These are phyloP conservation scores for Thymallus thymallus DNA, from an alignment of 2,113 vertebrate species.

Conservation along the genomic window DNA sequence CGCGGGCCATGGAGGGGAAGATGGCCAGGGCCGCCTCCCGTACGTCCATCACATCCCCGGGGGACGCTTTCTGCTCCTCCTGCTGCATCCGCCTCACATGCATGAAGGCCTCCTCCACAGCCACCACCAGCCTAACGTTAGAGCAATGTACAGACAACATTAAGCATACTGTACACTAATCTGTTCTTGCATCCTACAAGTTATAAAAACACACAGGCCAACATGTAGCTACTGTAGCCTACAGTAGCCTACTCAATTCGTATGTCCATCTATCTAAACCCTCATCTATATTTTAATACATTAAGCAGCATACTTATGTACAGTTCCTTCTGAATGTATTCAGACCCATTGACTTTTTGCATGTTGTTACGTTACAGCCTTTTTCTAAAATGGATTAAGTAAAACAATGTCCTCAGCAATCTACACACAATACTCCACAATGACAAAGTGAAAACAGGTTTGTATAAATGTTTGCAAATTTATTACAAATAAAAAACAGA, in stretches of 20 bases:
- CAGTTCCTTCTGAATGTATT: no score
- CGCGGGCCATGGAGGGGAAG: slow-evolving; percentile 94
- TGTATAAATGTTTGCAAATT: no score
- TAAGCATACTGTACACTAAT: neutral
- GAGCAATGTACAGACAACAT: neutral
- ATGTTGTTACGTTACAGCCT: no score
- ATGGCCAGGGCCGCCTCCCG: slow-evolving; percentile 92
- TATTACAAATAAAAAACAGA: no score
- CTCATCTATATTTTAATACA: neutral
- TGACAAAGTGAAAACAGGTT: no score
- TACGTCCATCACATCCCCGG: slow-evolving; percentile 92
- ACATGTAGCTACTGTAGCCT: neutral
- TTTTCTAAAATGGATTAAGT: no score
- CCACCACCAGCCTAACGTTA: slow-evolving; percentile 84
- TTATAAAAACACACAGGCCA: neutral
- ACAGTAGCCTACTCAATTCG: neutral
- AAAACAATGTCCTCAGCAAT: no score
- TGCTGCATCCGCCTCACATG: slow-evolving; percentile 90
- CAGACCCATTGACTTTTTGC: no score
- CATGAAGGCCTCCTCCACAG: slow-evolving; percentile 94
- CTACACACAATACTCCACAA: no score
- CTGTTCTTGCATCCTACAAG: neutral
- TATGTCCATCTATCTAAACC: neutral
- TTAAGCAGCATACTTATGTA: neutral
- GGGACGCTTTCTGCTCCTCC: slow-evolving; percentile 87